Conservation (phyloP, 2,797 vertebrate species). For the Poecilia picta region DNA sequence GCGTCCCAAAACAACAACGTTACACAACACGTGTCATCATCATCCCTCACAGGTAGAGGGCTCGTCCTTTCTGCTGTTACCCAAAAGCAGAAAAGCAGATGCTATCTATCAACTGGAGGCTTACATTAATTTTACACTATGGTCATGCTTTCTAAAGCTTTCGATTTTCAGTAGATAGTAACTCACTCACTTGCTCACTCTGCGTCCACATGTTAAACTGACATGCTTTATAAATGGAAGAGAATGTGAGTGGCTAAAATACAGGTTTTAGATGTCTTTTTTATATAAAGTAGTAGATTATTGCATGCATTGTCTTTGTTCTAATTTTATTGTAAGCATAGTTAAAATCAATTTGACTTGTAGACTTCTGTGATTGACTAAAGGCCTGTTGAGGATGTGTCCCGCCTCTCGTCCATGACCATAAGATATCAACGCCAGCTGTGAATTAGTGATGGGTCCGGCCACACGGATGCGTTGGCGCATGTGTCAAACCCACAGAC, state of each 20-base stretch:
- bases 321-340: neutral
- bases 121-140: conserved; percentile 42
- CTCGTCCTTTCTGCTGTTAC: conserved; percentile 57
- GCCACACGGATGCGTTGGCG: too few species aligned
- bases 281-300: neutral
- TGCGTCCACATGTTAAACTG: conserved; percentile 24
- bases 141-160: conserved; percentile 50
- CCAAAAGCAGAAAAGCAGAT: conserved; percentile 64
- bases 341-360: neutral
- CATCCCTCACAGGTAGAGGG: conserved; percentile 56
- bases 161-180: conserved; percentile 35
- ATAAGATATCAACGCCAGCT: neutral
- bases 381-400: neutral
- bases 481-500: too few species aligned
- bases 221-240: conserved; percentile 46
- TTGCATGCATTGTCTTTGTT: neutral
- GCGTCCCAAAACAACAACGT: conserved; percentile 48
- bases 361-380: neutral
- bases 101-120: conserved; percentile 55
- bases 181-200: neutral
- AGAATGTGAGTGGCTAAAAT: conserved; percentile 43
- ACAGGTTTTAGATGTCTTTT: neutral
- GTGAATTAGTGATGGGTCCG: too few species aligned
- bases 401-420: neutral
- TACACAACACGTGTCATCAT: conserved; percentile 60